Percentiles rank a stretch among this genome's conserved stretches.
These are phyloP conservation scores for Gymnarchus niloticus DNA, from an alignment of 2,113 vertebrate genomes.

Conservation along the genomic window DNA sequence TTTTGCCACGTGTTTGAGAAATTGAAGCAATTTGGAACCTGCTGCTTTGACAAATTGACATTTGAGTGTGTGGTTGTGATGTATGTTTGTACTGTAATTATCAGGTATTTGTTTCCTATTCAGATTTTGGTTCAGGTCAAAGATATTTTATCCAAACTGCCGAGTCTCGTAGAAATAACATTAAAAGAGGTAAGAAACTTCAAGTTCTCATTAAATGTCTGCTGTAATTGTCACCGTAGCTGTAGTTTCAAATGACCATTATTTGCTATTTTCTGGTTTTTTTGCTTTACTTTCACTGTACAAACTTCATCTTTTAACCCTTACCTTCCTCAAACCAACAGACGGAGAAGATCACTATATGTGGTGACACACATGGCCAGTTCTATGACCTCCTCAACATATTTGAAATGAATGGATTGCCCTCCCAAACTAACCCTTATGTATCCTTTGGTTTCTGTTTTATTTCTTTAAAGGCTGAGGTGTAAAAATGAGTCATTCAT, in stretches of 20 bases:
- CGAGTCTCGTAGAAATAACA: slow-evolving; percentile 80
- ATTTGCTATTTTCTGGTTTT: not conserved
- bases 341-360: slow-evolving; percentile 87
- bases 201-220: not conserved
- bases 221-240: not conserved
- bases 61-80: not conserved
- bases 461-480: not conserved
- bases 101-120: slow-evolving; percentile 23
- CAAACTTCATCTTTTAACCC: not conserved
- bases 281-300: not conserved
- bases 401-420: slow-evolving; percentile 85
- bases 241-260: not conserved
- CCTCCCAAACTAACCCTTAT: slow-evolving; percentile 81
- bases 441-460: slow-evolving; percentile 71
- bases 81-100: not conserved
- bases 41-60: not conserved
- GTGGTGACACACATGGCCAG: slow-evolving; percentile 91
- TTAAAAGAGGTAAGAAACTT: slow-evolving; percentile 73
- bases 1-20: not conserved
- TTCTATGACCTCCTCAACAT: slow-evolving; percentile 92
- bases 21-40: not conserved
- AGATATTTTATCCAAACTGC: slow-evolving; percentile 82
- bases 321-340: slow-evolving; percentile 43
- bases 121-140: slow-evolving; percentile 90
- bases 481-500: not conserved